Conservation (phyloP, 2,797 vertebrate species). For the Sorex maritimensis region DNA sequence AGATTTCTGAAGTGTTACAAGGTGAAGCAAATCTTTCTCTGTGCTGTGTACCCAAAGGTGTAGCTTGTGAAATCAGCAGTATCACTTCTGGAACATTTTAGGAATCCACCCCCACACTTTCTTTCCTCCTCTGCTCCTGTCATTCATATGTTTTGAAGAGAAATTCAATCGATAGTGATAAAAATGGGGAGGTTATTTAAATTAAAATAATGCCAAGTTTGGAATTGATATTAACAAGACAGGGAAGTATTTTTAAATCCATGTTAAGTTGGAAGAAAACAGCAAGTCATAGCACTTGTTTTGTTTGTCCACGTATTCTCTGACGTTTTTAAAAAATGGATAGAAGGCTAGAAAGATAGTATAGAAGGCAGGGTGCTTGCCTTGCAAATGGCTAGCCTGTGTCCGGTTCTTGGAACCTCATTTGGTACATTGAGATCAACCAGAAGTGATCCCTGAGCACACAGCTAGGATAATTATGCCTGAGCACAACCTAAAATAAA, state of each 20-base stretch:
- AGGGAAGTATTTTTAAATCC: constrained; percentile 1
- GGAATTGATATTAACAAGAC: constrained; percentile 16
- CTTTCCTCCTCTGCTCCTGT: background rate
- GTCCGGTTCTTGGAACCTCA: too few species aligned
- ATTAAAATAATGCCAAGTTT: constrained; percentile 6
- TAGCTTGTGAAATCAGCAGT: constrained; percentile 57
- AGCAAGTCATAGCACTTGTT: background rate
- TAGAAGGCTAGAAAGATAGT: too few species aligned
- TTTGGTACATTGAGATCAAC: too few species aligned
- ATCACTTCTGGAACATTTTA: constrained; percentile 34
- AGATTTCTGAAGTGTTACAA: constrained; percentile 63
- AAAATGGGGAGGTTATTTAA: background rate
- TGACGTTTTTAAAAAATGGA: background rate
- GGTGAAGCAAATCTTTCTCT: constrained; percentile 30
- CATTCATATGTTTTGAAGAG: constrained; percentile 18
- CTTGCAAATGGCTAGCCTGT: too few species aligned
- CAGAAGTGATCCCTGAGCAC: too few species aligned
- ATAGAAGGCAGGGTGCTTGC: too few species aligned
- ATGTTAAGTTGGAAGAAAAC: constrained; percentile 37
- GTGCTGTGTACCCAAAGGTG: constrained; percentile 6
- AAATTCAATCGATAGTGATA: background rate
- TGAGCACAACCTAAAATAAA: too few species aligned
- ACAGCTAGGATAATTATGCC: too few species aligned
- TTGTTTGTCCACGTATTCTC: constrained; percentile 20
- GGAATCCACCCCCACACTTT: background rate